Conservation (phyloP, 2,888 invertebrate species). For the Marronus borbonicus region DNA sequence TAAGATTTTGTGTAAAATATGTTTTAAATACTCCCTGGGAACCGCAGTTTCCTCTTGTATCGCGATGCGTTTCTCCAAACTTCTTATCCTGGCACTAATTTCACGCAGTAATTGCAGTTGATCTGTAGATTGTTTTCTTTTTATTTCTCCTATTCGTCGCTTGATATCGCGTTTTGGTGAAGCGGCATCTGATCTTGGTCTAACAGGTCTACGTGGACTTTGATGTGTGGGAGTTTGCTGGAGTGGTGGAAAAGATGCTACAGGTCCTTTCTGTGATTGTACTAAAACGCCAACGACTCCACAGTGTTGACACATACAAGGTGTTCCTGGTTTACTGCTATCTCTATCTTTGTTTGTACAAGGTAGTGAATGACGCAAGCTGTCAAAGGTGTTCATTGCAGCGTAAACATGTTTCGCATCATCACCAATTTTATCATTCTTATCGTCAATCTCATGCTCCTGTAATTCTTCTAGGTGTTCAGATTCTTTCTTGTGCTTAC, state of each 20-base stretch:
- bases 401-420: slow-evolving; percentile 61
- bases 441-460: slow-evolving; percentile 1
- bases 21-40: slow-evolving; percentile 67
- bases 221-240: background rate
- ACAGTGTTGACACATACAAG: slow-evolving; percentile 68
- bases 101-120: slow-evolving; percentile 56
- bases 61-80: slow-evolving; percentile 63
- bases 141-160: slow-evolving; percentile 8
- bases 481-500: background rate
- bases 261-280: slow-evolving; percentile 67
- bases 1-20: slow-evolving; percentile 67
- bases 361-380: slow-evolving; percentile 60
- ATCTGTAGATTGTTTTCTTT: slow-evolving; percentile 44
- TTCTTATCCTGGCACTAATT: slow-evolving; percentile 61
- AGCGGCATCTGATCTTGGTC: background rate
- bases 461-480: background rate
- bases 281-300: slow-evolving; percentile 66
- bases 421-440: slow-evolving; percentile 24
- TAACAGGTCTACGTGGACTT: background rate
- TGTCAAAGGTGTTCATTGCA: slow-evolving; percentile 61
- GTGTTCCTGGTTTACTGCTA: slow-evolving; percentile 59
- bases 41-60: slow-evolving; percentile 66
- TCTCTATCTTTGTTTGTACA: slow-evolving; percentile 61
- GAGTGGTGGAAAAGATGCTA: slow-evolving; percentile 56
- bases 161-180: slow-evolving; percentile 18